Evolutionary conservation across 1,140 invertebrate species (phyloP), one percentile per base, ranked within the genome.

Genomic region (Danaus melanippus): DNA sequence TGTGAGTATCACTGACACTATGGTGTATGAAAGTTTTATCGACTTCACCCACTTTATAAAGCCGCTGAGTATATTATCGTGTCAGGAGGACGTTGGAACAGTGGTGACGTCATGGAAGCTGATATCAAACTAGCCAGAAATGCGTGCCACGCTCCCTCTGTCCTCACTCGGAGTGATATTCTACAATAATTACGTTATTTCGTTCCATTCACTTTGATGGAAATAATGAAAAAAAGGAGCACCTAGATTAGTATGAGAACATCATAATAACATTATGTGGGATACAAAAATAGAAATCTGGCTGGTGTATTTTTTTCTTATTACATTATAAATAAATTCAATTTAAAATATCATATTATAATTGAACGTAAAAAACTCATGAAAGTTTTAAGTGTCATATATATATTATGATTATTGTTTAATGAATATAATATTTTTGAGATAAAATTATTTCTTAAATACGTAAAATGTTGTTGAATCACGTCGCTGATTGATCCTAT

Each of bases 81-180:
- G 65, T 74, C 68, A 64, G 58, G 59, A 12, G 66, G 61, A 52
- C 69, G 60, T 64, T 53, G 47, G 55, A 64, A 67, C 74, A 68
- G 71, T 81, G 63, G 73, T 74, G 82, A 81, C 79, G 79, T 82
- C 79, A 82, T 80, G 79, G 71, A 67, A 64, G 80, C 79, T 74
- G 80, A 71, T 78, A 82, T 79, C 74, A 81, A 82, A 85, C 82
- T 85, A 85, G 77, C 79, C 75, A 76, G 79, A 82, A 81, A 81
- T 82, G 80, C 77, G 79, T 84, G 70, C 75, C 70, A 78, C 78
- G 71, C 80, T 79, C 76, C 69, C 81, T 79, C 76, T 74, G 75
- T 73, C 68, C 80, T 79, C 57, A 67, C 61, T 69, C 59, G 66
- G 56, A 66, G 79, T 57, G 66, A 50, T 69, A 85, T 85, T 85